These are phyloP conservation scores for Strigamia maritima DNA, from an alignment of 2,888 invertebrate species.

Conservation along the genomic window DNA sequence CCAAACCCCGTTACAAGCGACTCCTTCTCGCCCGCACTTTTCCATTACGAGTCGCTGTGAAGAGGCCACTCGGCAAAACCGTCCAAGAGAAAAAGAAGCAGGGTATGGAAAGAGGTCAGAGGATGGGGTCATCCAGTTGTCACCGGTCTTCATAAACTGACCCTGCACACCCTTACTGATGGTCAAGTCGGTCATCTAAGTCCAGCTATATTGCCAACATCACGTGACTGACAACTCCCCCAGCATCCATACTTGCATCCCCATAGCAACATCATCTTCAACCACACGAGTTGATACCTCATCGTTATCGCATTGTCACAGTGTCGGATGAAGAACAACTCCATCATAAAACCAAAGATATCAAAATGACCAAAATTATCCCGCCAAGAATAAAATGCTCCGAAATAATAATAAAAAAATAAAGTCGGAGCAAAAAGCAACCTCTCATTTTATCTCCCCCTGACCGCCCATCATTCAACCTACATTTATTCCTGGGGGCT, in stretches of 20 bases:
- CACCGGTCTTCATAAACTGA: constrained; percentile 15
- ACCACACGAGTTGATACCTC: constrained; percentile 10
- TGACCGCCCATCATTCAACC: constrained; percentile 15
- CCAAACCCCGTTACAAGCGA: not conserved
- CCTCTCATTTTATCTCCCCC: constrained; percentile 9
- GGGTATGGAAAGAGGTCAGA: not conserved
- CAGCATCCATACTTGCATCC: not conserved
- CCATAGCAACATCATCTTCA: constrained; percentile 15
- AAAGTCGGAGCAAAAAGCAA: not conserved
- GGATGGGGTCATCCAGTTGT: constrained; percentile 15
- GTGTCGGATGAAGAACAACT: constrained; percentile 15
- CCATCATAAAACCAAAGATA: constrained; percentile 1
- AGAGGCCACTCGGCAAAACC: not conserved
- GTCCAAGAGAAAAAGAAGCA: not conserved
- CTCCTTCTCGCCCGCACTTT: not conserved
- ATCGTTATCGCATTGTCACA: constrained; percentile 10
- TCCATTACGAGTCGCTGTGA: not conserved
- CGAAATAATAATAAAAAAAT: not conserved
- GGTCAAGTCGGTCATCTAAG: not conserved
- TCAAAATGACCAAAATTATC: constrained; percentile 10
- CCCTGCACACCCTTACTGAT: constrained; percentile 1
- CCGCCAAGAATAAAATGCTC: not conserved
- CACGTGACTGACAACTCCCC: constrained; percentile 15
- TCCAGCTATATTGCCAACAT: constrained; percentile 10
- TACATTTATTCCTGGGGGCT: constrained; percentile 15